Conservation (phyloP, 2,888 invertebrate species). For the Choristoneura rosaceana region DNA sequence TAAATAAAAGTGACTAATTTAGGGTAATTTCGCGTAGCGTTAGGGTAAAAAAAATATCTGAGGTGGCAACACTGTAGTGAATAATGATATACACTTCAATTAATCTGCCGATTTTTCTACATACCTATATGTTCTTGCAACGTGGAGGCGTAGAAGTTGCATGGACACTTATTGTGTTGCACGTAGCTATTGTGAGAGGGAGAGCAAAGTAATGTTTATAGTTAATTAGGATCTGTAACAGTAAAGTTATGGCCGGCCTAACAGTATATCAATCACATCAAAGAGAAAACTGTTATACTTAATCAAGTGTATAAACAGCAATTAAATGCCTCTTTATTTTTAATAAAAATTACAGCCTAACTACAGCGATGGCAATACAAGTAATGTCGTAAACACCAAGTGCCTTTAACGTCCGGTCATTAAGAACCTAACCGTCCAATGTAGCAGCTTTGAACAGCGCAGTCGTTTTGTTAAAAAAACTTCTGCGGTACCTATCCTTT, state of each 20-base stretch:
- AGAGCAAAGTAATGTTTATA: no score
- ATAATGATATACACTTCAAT: no score
- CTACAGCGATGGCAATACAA: not conserved
- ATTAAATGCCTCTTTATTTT: conserved; percentile 9
- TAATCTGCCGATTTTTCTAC: no score
- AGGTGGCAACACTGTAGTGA: no score
- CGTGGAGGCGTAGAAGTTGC: no score
- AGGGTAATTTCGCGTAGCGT: no score
- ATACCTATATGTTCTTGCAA: no score
- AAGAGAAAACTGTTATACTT: not conserved
- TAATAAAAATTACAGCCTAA: conserved; percentile 7
- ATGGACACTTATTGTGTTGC: no score
- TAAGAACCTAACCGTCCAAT: conserved; percentile 23
- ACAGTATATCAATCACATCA: not conserved
- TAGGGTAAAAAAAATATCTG: no score
- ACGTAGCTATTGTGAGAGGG: no score
- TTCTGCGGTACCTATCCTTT: not conserved
- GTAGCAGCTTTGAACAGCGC: conserved; percentile 13
- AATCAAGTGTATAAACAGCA: not conserved
- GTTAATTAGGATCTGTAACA: no score
- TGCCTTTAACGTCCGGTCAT: conserved; percentile 34
- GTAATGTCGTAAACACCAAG: conserved; percentile 24
- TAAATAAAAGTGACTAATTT: no score
- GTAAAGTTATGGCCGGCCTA: not conserved
- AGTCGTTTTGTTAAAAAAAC: not conserved